Evolutionary conservation across 2,888 invertebrate genomes (phyloP), one percentile per base, ranked within the genome.

Genomic region (Omphaloscelis lunosa): DNA sequence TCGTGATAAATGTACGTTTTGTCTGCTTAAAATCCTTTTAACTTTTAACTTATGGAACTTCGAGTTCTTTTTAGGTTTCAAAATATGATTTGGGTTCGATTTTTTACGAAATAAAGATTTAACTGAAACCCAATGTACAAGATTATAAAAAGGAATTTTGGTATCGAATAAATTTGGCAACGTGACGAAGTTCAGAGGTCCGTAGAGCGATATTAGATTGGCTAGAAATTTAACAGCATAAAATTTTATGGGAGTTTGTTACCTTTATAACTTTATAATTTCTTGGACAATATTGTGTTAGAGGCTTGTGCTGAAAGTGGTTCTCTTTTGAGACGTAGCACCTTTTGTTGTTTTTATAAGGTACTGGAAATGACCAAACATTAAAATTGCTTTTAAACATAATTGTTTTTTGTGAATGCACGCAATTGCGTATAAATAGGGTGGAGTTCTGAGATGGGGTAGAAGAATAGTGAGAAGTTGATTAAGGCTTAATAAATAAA

Each of bases 121-220:
- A 62, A 62, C 8, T 61, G 59, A 72, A 29, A 75, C 45, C 2
- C 34, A 61, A 9, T 66, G 8, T 41, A 66, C n/a, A 70, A 72
- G 20, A 45, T 66, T 41, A 41, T 41, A 70, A 67, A 80, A 68
- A 61, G 56, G 11, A 61, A 63, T 12, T 6, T 66, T 70, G 4
- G 23, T 41, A 17, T 41, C 0, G 11, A 70, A 29, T 41, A 29
- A 41, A 45, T 70, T 68, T 17, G 15, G 27, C 15, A 67, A 29
- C 29, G 11, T 20, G 29, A 3, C 23, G 23, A 23, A 29, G 41
- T 45, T 67, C 17, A 45, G 56, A 76, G 41, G 15, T 29, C 29
- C 65, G 20, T 20, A 15, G 27, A 65, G 20, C 5, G 27, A 29
- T 41, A 82, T 86, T 62, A 86, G 69, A 78, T 20, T 27, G 23